Percentiles rank a stretch among this genome's conserved stretches.
Conservation (phyloP, 2,888 invertebrate genomes). For the Plebejus argus region DNA sequence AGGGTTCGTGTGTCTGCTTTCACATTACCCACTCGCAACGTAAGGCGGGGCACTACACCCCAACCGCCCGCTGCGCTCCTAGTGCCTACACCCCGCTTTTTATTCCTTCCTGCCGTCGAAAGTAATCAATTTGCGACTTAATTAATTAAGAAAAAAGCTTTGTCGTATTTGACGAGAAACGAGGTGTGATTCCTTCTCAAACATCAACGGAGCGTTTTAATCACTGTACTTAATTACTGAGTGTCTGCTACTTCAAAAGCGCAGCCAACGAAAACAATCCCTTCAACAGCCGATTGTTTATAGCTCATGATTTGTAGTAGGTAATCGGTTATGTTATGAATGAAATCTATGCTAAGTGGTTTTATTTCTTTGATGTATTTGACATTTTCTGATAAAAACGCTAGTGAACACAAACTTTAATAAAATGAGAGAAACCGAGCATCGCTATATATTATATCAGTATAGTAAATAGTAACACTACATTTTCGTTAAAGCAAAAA, state of each 20-base stretch:
- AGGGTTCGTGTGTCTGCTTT: constrained; percentile 81
- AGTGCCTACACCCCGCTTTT: constrained; percentile 73
- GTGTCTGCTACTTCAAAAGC: neutral
- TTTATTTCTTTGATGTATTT: neutral
- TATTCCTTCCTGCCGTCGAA: constrained; percentile 76
- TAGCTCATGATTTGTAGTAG: neutral
- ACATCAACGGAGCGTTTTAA: constrained; percentile 26
- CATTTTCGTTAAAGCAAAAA: constrained; percentile 1
- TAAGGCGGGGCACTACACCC: constrained; percentile 65
- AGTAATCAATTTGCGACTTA: constrained; percentile 80
- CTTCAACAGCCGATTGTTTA: neutral
- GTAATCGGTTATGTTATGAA: neutral
- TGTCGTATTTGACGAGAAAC: constrained; percentile 46
- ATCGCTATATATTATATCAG: neutral
- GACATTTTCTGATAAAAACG: neutral
- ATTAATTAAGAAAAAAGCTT: constrained; percentile 77
- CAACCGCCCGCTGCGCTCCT: constrained; percentile 64
- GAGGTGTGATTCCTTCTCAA: constrained; percentile 42
- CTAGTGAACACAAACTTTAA: neutral
- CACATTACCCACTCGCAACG: constrained; percentile 79
- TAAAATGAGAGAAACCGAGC: neutral
- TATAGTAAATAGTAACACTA: neutral
- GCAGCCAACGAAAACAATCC: neutral
- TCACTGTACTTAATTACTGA: neutral
- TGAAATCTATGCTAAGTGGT: neutral